Percentiles rank a stretch among this genome's conserved stretches.
Evolutionary conservation across 2,113 vertebrate genomes (phyloP).

Genomic region (Dromas ardeola): DNA sequence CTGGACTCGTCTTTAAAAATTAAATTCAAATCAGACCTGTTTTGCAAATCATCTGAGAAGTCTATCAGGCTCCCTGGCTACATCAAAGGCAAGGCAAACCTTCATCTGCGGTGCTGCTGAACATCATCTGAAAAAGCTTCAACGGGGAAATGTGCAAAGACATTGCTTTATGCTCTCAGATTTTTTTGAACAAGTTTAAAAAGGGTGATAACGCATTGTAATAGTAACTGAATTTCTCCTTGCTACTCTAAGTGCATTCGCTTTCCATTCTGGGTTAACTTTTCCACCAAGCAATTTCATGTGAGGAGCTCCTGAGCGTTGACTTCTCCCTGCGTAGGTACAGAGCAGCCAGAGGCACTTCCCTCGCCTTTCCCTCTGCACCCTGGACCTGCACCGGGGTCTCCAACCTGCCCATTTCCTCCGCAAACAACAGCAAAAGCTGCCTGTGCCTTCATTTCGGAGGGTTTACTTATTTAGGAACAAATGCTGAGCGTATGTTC

Average conservation of each 20-base stretch:
- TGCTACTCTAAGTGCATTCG: neutral
- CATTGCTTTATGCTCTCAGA: neutral
- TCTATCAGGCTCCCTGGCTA: neutral
- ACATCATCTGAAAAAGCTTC: neutral
- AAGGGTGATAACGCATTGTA: neutral
- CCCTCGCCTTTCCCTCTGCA: accelerated
- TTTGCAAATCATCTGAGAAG: neutral
- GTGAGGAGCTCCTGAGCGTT: accelerated
- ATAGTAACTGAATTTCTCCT: neutral
- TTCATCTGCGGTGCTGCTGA: neutral
- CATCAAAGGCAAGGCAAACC: constrained; percentile 43
- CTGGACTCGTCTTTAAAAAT: neutral
- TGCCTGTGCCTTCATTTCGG: neutral
- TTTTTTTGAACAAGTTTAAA: neutral
- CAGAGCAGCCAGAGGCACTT: neutral
- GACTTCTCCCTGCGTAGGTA: accelerated
- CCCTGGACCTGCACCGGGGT: neutral
- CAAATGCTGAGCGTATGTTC: neutral
- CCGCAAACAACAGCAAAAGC: neutral
- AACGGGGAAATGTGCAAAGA: neutral
- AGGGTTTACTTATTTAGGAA: neutral
- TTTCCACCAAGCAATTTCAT: neutral
- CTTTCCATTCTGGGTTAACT: neutral
- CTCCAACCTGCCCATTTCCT: neutral
- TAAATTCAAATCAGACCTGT: neutral